These are phyloP conservation scores for Orthonevra nobilis DNA, from an alignment of 2,888 invertebrate species.

Conservation along the genomic window DNA sequence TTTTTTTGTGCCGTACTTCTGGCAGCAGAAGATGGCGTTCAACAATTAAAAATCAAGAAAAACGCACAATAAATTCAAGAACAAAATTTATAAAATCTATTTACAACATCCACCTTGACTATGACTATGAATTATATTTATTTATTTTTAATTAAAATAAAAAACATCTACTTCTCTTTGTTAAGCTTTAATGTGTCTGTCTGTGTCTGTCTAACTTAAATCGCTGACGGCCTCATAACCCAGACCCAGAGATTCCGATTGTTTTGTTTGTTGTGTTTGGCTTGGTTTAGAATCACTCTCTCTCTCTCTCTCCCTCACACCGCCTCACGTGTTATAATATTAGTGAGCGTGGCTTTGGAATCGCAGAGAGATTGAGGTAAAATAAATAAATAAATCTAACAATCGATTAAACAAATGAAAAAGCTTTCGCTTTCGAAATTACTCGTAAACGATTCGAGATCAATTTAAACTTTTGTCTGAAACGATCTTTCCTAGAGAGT, in stretches of 20 bases:
- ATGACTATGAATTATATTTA: conserved; percentile 64
- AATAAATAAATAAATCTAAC: conserved; percentile 15
- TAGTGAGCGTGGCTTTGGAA: conserved; percentile 49
- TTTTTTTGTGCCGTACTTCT: conserved; percentile 32
- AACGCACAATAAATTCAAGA: conserved; percentile 50
- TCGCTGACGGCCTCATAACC: conserved; percentile 48
- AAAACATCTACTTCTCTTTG: neutral
- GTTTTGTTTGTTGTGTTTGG: conserved; percentile 25
- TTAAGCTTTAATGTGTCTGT: no score
- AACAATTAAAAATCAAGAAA: conserved; percentile 27
- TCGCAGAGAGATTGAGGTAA: conserved; percentile 3
- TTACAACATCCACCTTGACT: conserved; percentile 62
- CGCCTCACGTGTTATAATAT: conserved; percentile 58
- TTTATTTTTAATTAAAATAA: conserved; percentile 4
- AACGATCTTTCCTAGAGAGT: no score
- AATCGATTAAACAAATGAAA: conserved; percentile 10
- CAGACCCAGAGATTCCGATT: conserved; percentile 54
- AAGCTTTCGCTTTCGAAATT: conserved; percentile 64
- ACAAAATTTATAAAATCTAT: conserved; percentile 61
- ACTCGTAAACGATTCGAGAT: conserved; percentile 37
- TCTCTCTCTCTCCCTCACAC: no score
- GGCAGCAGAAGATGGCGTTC: conserved; percentile 55
- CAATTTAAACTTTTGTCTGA: conserved; percentile 11
- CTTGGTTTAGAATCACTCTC: no score
- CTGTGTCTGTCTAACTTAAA: conserved; percentile 19